Conservation (phyloP, 2,797 vertebrate species). For the Smutsia temminckii region DNA sequence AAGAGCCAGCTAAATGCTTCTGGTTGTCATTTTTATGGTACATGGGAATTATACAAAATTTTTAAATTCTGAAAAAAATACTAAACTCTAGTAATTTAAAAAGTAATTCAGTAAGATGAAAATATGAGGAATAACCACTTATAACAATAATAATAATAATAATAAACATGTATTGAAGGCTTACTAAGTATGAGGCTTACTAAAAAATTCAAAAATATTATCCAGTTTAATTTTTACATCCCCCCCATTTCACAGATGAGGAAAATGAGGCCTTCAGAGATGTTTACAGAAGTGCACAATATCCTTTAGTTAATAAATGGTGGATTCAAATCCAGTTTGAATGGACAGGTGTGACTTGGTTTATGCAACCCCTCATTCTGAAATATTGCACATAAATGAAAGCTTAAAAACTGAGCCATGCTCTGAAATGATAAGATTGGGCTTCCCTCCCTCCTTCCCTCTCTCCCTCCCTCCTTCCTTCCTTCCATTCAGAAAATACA, state of each 20-base stretch:
- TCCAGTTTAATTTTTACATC: neutral
- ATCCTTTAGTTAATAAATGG: neutral
- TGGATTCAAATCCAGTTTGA: neutral
- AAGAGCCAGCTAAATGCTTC: neutral
- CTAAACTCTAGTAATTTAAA: neutral
- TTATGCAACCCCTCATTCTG: neutral
- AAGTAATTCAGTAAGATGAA: constrained; percentile 2
- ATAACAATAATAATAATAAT: neutral
- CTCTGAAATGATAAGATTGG: neutral
- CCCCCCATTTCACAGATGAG: neutral
- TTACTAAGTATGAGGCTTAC: neutral
- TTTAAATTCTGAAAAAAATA: neutral
- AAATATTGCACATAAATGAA: neutral
- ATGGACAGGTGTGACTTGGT: neutral
- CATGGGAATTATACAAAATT: neutral
- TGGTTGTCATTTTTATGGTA: neutral
- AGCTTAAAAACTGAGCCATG: constrained; percentile 7
- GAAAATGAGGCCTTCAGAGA: neutral
- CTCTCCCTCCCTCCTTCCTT: neutral
- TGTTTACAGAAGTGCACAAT: neutral
- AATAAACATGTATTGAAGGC: neutral
- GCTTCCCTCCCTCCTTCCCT: neutral
- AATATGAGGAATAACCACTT: neutral
- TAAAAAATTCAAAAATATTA: neutral
- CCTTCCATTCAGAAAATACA: neutral